These are phyloP conservation scores for Polypedilum vanderplanki DNA, from an alignment of 1,140 invertebrate species.

Conservation along the genomic window DNA sequence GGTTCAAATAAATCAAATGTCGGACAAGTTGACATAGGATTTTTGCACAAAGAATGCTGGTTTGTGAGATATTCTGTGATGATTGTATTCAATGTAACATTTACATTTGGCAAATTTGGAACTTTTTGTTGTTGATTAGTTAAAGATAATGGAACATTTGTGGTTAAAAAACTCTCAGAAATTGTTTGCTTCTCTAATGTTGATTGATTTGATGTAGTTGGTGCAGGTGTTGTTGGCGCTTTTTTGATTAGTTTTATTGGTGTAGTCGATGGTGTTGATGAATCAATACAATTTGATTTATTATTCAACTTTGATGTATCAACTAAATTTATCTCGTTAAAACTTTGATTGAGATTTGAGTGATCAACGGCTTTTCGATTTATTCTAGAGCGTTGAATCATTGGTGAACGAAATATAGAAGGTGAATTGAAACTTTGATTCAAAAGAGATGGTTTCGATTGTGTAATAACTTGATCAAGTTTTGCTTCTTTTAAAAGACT, in stretches of 20 bases:
- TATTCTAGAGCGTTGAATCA: constrained; percentile 8
- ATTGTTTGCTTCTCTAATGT: background rate
- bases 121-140: constrained; percentile 38
- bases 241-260: constrained; percentile 37
- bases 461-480: constrained; percentile 41
- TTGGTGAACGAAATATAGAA: constrained; percentile 50
- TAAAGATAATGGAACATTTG: background rate
- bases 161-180: background rate
- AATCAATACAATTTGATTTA: background rate
- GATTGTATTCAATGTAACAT: constrained; percentile 79
- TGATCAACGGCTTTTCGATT: background rate
- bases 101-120: constrained; percentile 40
- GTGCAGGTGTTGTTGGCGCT: background rate
- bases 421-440: constrained; percentile 44
- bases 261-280: constrained; percentile 31
- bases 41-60: constrained; percentile 90
- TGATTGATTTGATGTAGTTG: constrained; percentile 28
- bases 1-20: constrained; percentile 84
- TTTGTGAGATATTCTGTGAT: constrained; percentile 93
- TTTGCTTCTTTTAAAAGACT: constrained; percentile 70
- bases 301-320: background rate
- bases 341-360: background rate
- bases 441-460: constrained; percentile 36
- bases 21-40: constrained; percentile 84
- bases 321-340: background rate